Percentiles rank a stretch among this genome's conserved stretches.
These are phyloP conservation scores for Eriosoma lanigerum DNA, from an alignment of 1,140 invertebrate species.

Conservation along the genomic window DNA sequence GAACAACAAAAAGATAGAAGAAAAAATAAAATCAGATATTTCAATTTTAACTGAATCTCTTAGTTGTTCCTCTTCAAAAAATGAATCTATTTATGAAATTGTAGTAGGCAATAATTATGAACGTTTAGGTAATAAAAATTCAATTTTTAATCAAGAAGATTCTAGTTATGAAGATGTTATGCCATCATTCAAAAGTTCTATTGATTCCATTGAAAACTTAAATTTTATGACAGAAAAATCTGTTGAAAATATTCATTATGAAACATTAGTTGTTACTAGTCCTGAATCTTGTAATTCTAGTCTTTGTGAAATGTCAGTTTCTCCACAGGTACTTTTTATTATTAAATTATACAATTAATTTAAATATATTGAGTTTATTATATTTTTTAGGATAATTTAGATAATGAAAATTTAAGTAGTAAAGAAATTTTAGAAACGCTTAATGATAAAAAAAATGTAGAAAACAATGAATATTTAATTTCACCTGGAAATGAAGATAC, in stretches of 20 bases:
- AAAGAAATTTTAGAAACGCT: background rate
- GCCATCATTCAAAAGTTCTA: conserved; percentile 11
- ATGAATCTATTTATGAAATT: conserved; percentile 21
- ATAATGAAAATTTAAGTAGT: background rate
- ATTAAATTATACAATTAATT: background rate
- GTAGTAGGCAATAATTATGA: conserved; percentile 32
- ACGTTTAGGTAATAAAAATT: conserved; percentile 24
- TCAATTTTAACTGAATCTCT: conserved; percentile 26
- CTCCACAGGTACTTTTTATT: conserved; percentile 15
- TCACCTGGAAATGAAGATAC: conserved; percentile 35
- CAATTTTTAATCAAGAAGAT: conserved; percentile 42
- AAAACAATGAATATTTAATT: conserved; percentile 21
- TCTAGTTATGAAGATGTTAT: conserved; percentile 39
- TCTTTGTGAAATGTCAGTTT: conserved; percentile 23
- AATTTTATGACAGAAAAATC: conserved; percentile 33
- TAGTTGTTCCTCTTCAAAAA: conserved; percentile 6
- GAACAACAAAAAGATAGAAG: background rate
- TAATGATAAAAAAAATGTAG: background rate
- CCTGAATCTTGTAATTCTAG: conserved; percentile 44
- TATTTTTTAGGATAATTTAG: conserved; percentile 7
- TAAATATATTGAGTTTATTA: background rate
- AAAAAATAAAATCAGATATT: conserved; percentile 12
- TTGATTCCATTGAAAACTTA: conserved; percentile 27
- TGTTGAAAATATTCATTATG: conserved; percentile 44
- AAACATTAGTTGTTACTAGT: conserved; percentile 37